Percentiles rank a stretch among this genome's conserved stretches.
Conservation (phyloP, 2,888 invertebrate species). For the Melieria picta region DNA sequence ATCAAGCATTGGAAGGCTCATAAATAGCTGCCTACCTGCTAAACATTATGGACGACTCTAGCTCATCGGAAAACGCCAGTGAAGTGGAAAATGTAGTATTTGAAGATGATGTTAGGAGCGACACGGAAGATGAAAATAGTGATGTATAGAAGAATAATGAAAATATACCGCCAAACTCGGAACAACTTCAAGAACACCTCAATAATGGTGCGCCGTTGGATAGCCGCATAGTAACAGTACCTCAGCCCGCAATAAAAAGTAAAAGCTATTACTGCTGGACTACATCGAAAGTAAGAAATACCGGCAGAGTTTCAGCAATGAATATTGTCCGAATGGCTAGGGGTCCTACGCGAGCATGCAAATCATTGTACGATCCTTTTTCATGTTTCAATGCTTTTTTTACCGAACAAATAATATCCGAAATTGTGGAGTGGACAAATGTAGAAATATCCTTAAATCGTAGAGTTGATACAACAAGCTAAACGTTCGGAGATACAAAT, state of each 20-base stretch:
- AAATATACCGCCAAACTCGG: not conserved
- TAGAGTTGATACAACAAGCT: constrained; percentile 16
- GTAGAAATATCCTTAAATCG: constrained; percentile 32
- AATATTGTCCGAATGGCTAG: constrained; percentile 35
- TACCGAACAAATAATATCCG: constrained; percentile 32
- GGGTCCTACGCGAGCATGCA: constrained; percentile 35
- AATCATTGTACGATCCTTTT: constrained; percentile 33
- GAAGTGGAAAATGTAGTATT: constrained; percentile 1
- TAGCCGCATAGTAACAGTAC: constrained; percentile 14
- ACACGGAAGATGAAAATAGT: not conserved
- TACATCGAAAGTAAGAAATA: constrained; percentile 30
- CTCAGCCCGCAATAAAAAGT: constrained; percentile 33
- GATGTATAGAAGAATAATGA: not conserved
- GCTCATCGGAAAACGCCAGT: no score
- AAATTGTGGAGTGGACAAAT: constrained; percentile 37
- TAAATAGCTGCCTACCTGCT: no score
- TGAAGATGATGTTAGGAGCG: constrained; percentile 8
- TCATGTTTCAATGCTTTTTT: constrained; percentile 27
- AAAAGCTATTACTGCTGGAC: constrained; percentile 37
- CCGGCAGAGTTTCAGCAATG: constrained; percentile 28
- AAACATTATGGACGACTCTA: no score
- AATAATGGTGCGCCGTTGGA: constrained; percentile 2
- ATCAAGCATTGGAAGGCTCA: no score
- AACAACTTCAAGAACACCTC: constrained; percentile 1
- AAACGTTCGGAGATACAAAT: constrained; percentile 26